These are phyloP conservation scores for Thermophis baileyi DNA, from an alignment of 2,113 vertebrate species.

Conservation along the genomic window DNA sequence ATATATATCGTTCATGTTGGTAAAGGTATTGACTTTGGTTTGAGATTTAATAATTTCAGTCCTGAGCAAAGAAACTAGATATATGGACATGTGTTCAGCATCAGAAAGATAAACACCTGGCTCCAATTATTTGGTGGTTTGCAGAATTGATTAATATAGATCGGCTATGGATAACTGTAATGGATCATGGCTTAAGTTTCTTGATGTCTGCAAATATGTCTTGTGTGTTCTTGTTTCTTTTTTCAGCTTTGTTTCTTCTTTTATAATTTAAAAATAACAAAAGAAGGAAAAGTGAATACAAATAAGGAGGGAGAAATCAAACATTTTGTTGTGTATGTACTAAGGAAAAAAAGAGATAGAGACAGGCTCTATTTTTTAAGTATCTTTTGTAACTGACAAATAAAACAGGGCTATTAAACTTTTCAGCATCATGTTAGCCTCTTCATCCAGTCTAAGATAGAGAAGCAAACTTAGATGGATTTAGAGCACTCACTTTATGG, in stretches of 20 bases:
- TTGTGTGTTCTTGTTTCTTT: not conserved
- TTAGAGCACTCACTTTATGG: slow-evolving; percentile 47
- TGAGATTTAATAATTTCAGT: not conserved
- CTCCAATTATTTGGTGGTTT: not conserved
- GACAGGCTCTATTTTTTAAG: slow-evolving; percentile 44
- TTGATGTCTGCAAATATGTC: not conserved
- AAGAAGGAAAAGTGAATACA: not conserved
- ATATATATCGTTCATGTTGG: not conserved
- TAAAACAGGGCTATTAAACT: slow-evolving; percentile 55
- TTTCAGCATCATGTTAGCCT: slow-evolving; percentile 46
- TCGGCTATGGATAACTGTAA: not conserved
- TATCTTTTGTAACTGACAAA: slow-evolving; percentile 59
- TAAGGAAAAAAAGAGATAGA: not conserved
- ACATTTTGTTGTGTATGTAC: not conserved
- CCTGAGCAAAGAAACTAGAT: not conserved
- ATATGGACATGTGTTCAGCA: not conserved
- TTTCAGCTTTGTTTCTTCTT: not conserved
- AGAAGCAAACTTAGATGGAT: slow-evolving; percentile 35
- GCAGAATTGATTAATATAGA: not conserved
- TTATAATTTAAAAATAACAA: not conserved
- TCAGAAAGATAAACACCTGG: not conserved
- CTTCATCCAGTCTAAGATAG: slow-evolving; percentile 31
- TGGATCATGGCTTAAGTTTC: not conserved
- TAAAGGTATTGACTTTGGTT: not conserved
- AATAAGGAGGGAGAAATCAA: too few relatives aligned